Percentiles rank a stretch among this genome's conserved stretches.
phyloP scores from a whole-genome alignment of 2,888 invertebrate species.

The Panzeria rudis region DNA sequence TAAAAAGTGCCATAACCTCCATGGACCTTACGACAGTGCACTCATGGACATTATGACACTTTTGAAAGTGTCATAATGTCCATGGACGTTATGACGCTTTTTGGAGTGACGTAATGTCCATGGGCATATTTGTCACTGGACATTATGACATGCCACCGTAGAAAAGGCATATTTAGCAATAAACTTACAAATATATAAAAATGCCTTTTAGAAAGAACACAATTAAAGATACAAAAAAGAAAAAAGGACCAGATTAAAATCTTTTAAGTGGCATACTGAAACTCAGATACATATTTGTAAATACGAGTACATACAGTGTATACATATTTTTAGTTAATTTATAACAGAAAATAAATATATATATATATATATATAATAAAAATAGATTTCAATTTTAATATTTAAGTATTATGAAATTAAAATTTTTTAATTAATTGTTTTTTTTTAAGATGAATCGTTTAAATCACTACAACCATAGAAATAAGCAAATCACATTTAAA shows the following conservation, averaged over 20 bases:
- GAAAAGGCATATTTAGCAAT: neutral
- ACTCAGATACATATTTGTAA: conserved; percentile 5
- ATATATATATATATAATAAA: conserved; percentile 5
- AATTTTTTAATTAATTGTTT: conserved; percentile 24
- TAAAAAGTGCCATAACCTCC: too few species aligned
- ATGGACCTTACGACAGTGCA: too few species aligned
- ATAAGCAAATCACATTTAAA: conserved; percentile 27
- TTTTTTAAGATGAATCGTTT: neutral
- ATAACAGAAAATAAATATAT: neutral
- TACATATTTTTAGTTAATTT: conserved; percentile 31
- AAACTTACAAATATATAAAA: neutral
- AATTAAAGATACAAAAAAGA: conserved; percentile 2
- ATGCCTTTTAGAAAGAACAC: conserved; percentile 1
- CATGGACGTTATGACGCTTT: too few species aligned
- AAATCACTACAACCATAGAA: neutral
- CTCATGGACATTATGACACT: too few species aligned
- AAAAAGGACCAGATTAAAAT: conserved; percentile 56
- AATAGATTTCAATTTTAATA: conserved; percentile 35
- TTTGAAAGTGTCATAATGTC: too few species aligned
- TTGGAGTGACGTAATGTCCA: too few species aligned
- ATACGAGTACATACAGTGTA: too few species aligned
- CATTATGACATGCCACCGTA: too few species aligned
- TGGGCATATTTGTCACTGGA: too few species aligned
- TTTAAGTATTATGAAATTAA: conserved; percentile 23
- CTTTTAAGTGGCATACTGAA: conserved; percentile 30